Conservation (phyloP, 1,140 invertebrate species). For the Halictus rubicundus region DNA sequence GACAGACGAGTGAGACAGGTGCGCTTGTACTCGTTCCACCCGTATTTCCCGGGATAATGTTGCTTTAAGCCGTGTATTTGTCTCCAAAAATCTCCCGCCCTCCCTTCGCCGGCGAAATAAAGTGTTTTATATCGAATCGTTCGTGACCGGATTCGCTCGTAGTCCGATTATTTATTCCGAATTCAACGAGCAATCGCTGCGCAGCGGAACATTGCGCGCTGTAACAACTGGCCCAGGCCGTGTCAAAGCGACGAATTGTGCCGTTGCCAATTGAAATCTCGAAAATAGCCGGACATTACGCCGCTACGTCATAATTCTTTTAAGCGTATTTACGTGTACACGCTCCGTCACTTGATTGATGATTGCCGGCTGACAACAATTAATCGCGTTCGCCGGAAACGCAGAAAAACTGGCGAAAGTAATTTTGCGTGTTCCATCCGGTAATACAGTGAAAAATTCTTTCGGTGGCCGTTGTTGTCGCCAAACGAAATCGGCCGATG, state of each 20-base stretch:
- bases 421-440: not conserved
- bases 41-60: slow-evolving; percentile 22
- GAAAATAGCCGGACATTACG: not conserved
- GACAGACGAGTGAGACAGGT: not conserved
- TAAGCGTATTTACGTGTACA: not conserved
- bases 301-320: slow-evolving; percentile 13
- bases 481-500: too few relatives aligned
- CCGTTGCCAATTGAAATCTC: slow-evolving; percentile 9
- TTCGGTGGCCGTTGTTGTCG: too few relatives aligned
- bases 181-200: slow-evolving; percentile 23
- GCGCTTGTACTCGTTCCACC: not conserved
- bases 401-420: too few relatives aligned
- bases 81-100: not conserved
- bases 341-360: not conserved
- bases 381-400: not conserved
- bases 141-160: not conserved
- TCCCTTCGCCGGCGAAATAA: not conserved
- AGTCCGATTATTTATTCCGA: slow-evolving; percentile 35
- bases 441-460: too few relatives aligned
- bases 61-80: slow-evolving; percentile 13
- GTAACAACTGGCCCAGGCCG: not conserved
- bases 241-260: slow-evolving; percentile 8
- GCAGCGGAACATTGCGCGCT: not conserved
- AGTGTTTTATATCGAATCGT: slow-evolving; percentile 21
- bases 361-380: not conserved